Percentiles rank a stretch among this genome's conserved stretches.
phyloP scores from a whole-genome alignment of 2,888 invertebrate genomes.

The Lamellibrachia satsuma region DNA sequence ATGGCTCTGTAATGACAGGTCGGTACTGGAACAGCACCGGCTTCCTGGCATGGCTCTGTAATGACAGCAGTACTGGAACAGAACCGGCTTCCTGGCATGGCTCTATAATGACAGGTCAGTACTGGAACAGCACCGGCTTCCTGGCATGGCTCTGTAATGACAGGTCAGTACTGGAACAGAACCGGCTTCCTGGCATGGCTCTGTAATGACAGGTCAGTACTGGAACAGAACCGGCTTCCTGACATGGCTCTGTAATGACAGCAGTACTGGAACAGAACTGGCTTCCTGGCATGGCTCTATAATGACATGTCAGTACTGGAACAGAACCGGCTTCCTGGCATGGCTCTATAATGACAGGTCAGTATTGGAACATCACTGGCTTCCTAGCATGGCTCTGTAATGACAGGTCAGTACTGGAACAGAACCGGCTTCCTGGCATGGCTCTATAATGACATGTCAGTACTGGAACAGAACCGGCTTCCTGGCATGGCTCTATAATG shows the following conservation, averaged over 20 bases:
- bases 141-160: conserved; percentile 56
- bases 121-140: conserved; percentile 64
- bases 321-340: conserved; percentile 55
- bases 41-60: conserved; percentile 57
- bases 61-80: conserved; percentile 64
- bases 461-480: conserved; percentile 65
- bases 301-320: conserved; percentile 63
- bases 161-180: conserved; percentile 64
- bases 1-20: conserved; percentile 67
- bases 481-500: conserved; percentile 55
- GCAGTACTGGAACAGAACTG: conserved; percentile 64
- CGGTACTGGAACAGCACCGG: conserved; percentile 64
- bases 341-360: conserved; percentile 55
- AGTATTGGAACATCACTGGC: conserved; percentile 64
- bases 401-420: conserved; percentile 63
- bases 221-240: no score
- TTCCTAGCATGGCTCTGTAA: conserved; percentile 58
- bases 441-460: conserved; percentile 51
- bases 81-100: conserved; percentile 55
- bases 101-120: conserved; percentile 54
- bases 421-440: conserved; percentile 55
- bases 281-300: conserved; percentile 57
- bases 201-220: conserved; percentile 52
- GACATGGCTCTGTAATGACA: conserved; percentile 56
- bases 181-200: conserved; percentile 54